Base-by-base conservation (phyloP, 2,113 vertebrate genomes). In the Aldabrachelys gigantea region DNA sequence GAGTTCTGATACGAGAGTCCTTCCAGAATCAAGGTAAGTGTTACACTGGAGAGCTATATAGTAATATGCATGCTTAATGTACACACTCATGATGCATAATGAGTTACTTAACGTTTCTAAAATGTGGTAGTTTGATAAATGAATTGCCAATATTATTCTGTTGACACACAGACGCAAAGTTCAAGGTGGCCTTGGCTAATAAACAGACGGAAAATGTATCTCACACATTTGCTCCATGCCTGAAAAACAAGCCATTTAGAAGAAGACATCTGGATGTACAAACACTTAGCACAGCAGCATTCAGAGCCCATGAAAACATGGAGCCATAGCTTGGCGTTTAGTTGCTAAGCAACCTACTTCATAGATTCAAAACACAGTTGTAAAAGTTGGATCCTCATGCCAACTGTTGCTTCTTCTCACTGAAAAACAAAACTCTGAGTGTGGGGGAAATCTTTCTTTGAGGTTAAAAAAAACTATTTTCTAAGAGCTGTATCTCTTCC, bases 361-460 rank as follows among this genome's bases (percentile, higher is more conserved):
- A 98, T 94, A 97, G 96, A 94, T 97, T 97, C 97, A 98, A 98
- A 98, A 98, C 97, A 98, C 25, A 98, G 97, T 98, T 98, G 98
- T 98, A 98, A 98, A 98, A 98, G 96, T 88, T 92, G 88, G 83
- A 86, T 52, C n/a, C 87, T 93, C 86, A 89, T 98, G 98, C 97
- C 97, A 98, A 90, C 49, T 96, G 88, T 57, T 96, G 96, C 90
- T 94, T 96, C 96, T 98, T 96, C 94, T 97, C 95, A 97, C 50
- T 97, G 92, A 97, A 97, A 96, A 97, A 91, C 94, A 97, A 97
- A 97, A 94, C 82, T 95, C 75, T 75, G 31, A 13, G 14, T 54
- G 31, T 2, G 35, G 7, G 17, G 94, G 8, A 93, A 96, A 97
- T 93, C 93, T 94, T 89, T 85, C 86, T 82, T 29, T 11, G 89